phyloP scores from a whole-genome alignment of 2,113 vertebrate species.

The Pygoscelis antarcticus region DNA sequence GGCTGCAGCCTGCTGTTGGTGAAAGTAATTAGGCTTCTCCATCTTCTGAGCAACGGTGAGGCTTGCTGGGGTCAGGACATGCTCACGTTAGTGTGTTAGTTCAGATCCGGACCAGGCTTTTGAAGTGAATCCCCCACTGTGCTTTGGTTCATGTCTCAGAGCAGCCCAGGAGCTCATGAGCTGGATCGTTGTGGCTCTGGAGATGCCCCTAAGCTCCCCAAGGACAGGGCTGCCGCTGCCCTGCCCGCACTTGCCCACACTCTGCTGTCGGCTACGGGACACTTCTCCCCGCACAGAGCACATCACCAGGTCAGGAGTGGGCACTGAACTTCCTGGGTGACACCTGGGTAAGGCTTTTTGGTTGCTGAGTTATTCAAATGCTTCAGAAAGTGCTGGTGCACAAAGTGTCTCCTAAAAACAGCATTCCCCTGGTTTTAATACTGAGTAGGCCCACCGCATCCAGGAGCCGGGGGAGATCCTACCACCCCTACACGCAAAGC shows the following conservation, averaged over 20 bases:
- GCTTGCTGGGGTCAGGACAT: not conserved
- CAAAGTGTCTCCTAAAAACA: not conserved
- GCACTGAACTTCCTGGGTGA: not conserved
- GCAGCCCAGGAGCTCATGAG: not conserved
- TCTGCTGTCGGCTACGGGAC: not conserved
- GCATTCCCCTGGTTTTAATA: not conserved
- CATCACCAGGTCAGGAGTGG: fast-evolving
- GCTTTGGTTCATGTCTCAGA: not conserved
- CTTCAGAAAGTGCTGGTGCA: not conserved
- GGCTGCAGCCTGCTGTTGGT: not conserved
- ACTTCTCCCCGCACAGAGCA: fast-evolving
- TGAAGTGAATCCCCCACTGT: not conserved
- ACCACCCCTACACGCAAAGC: not conserved
- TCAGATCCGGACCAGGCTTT: not conserved
- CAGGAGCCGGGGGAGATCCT: not conserved
- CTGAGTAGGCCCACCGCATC: fast-evolving
- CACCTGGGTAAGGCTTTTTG: not conserved
- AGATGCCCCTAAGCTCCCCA: not conserved
- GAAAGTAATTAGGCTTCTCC: not conserved
- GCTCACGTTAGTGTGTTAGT: not conserved
- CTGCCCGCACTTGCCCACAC: not conserved
- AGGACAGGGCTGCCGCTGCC: not conserved
- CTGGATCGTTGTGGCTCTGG: not conserved
- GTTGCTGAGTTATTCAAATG: not conserved
- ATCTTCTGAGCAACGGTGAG: fast-evolving